phyloP scores from a whole-genome alignment of 92 coral and sea anemone species.

The Montipora capitata region DNA sequence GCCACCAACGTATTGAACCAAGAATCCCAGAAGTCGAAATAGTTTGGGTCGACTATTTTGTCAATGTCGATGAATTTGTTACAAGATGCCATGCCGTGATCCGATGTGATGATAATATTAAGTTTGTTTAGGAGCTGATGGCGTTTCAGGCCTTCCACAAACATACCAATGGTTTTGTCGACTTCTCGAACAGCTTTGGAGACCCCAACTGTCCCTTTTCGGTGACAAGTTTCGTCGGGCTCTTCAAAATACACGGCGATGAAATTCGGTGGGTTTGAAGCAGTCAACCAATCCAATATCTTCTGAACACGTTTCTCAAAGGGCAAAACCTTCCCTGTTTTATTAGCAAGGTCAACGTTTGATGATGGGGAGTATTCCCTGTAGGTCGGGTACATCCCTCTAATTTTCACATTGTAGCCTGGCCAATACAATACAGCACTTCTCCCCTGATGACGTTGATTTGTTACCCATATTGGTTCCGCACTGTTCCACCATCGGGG shows the following conservation, averaged over 20 bases:
- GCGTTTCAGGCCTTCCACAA: constrained; percentile 62
- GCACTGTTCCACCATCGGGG: constrained; percentile 94
- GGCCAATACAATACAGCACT: constrained; percentile 95
- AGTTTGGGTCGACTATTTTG: constrained; percentile 68
- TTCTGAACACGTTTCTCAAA: constrained; percentile 78
- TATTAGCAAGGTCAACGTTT: constrained; percentile 66
- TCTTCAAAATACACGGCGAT: constrained; percentile 88
- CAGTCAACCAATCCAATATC: constrained; percentile 78
- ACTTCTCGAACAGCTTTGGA: constrained; percentile 58
- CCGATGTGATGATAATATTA: constrained; percentile 86
- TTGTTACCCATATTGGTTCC: constrained; percentile 93
- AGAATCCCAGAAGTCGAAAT: constrained; percentile 79
- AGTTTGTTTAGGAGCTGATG: constrained; percentile 65
- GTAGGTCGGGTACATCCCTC: constrained; percentile 69
- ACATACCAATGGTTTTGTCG: constrained; percentile 78
- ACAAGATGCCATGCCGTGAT: constrained; percentile 92
- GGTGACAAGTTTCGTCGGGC: constrained; percentile 87
- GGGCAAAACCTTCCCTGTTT: constrained; percentile 70
- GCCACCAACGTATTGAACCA: constrained; percentile 76
- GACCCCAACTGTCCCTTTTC: constrained; percentile 69
- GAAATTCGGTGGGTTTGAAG: constrained; percentile 88
- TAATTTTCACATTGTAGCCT: constrained; percentile 83
- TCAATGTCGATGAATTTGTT: constrained; percentile 68
- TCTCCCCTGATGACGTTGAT: constrained; percentile 85
- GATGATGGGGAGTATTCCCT: constrained; percentile 56